phyloP scores from a whole-genome alignment of 2,797 vertebrate genomes.

The Crotalus adamanteus region DNA sequence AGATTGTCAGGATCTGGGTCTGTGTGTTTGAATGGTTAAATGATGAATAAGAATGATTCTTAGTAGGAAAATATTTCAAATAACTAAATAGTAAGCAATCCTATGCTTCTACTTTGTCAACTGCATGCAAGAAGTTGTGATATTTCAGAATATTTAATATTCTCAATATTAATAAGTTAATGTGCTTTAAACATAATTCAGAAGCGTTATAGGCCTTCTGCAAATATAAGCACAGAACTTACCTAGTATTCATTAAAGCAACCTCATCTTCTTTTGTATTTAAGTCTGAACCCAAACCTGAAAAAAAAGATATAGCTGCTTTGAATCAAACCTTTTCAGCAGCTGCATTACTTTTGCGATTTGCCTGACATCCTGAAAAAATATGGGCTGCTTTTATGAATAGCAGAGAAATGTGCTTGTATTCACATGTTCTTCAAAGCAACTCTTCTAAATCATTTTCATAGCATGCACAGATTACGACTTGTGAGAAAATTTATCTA shows the following conservation, averaged over 20 bases:
- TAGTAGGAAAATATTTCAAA: not conserved
- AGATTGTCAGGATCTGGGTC: not conserved
- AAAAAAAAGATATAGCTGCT: not conserved
- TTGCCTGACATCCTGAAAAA: not conserved
- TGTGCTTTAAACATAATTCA: not conserved
- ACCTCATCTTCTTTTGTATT: not conserved
- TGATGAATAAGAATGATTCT: not conserved
- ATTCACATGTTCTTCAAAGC: not conserved
- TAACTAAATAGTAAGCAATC: not conserved
- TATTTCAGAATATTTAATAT: not conserved
- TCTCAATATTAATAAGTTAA: not conserved
- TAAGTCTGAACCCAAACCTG: not conserved
- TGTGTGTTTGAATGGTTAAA: not conserved
- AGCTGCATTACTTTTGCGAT: not conserved
- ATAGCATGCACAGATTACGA: not conserved
- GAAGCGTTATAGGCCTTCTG: not conserved
- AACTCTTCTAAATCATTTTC: not conserved
- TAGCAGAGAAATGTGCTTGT: not conserved
- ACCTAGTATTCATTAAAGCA: not conserved
- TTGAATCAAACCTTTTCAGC: not conserved
- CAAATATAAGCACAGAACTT: not conserved
- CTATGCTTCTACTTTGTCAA: not conserved
- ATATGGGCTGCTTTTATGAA: not conserved
- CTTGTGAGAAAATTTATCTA: not conserved
- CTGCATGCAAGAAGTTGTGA: not conserved